Evolutionary conservation across 2,888 invertebrate genomes (phyloP).

Genomic region (Drosophila percnosoma): DNA sequence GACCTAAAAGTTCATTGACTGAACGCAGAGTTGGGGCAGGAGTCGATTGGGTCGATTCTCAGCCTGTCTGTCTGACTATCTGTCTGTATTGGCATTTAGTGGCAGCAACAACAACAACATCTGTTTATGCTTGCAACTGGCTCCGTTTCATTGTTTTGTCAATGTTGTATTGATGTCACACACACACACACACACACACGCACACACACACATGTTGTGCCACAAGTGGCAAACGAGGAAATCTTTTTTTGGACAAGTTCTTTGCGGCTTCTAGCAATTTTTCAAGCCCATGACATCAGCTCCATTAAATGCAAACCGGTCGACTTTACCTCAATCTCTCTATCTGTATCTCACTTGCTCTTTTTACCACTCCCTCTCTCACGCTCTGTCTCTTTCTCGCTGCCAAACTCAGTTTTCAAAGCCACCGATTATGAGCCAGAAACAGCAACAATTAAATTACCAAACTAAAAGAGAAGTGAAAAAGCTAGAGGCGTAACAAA

Average conservation of each 20-base stretch:
- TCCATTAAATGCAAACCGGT: conserved; percentile 67
- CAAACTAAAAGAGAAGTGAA: conserved; percentile 43
- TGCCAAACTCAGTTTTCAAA: conserved; percentile 67
- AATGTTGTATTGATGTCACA: conserved; percentile 63
- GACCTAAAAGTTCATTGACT: conserved; percentile 76
- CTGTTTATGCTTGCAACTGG: conserved; percentile 34
- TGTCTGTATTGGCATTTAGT: conserved; percentile 66
- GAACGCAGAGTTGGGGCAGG: conserved; percentile 52
- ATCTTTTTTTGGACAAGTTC: conserved; percentile 40
- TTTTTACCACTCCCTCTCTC: background rate
- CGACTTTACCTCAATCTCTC: conserved; percentile 44
- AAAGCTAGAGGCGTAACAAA: conserved; percentile 25
- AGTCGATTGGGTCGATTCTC: conserved; percentile 22
- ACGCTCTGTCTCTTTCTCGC: background rate
- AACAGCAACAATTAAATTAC: conserved; percentile 36
- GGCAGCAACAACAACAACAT: conserved; percentile 39
- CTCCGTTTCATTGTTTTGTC: conserved; percentile 59
- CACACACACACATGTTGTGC: conserved; percentile 12
- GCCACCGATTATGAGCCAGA: conserved; percentile 52
- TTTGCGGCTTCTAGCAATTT: conserved; percentile 48
- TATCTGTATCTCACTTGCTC: background rate
- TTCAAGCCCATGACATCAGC: conserved; percentile 69
- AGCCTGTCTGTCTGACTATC: conserved; percentile 15
- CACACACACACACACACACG: conserved; percentile 10
- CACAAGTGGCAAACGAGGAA: conserved; percentile 55